Evolutionary conservation across 2,113 vertebrate species (phyloP), one percentile per base, ranked within the genome.

Genomic region (Pangasianodon hypophthalmus): DNA sequence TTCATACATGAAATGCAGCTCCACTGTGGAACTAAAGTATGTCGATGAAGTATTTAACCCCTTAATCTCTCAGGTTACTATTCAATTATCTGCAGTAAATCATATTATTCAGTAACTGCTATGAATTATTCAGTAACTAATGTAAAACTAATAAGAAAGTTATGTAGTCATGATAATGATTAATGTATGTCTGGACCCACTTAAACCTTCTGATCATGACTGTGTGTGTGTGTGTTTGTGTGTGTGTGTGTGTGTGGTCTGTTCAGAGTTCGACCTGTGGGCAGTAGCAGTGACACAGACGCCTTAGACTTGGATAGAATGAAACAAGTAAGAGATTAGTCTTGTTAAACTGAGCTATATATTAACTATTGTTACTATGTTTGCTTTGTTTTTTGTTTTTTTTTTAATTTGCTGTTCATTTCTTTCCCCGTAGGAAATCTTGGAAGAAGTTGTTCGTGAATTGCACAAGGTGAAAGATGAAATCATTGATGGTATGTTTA

Each of bases 401-500:
- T 37, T 37, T 1, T 80, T 32, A 13, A 24, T 62, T 32, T 69
- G 41, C 58, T 67, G 10, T 21, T 26, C 24, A 11, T 10, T 50
- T 46, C 10, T 82, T 11, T 44, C 3, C 11, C 0, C 52, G 60
- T 32, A 99, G 98, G 98, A 99, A 96, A 99, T 99, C 94, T 96
- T 99, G 95, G 98, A 99, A 90, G 98, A 99, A 95, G 98, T 99
- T 93, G 97, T 99, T 93, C 97, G 98, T 90, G 98, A 99, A 95
- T 96, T 99, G 91, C 98, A 99, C 97, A 99, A 98, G 94, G 98
- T 98, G 94, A 99, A 99, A 96, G 98, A 98, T 91, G 98, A 99
- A 95, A 99, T 99, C 95, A 98, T 99, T 87, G 97, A 98, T 90
- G 98, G 98, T 99, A 96, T 92, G 97, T 93, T 91, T 75, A 58